Conservation (phyloP, 2,113 vertebrate species). For the Ammospiza nelsoni region DNA sequence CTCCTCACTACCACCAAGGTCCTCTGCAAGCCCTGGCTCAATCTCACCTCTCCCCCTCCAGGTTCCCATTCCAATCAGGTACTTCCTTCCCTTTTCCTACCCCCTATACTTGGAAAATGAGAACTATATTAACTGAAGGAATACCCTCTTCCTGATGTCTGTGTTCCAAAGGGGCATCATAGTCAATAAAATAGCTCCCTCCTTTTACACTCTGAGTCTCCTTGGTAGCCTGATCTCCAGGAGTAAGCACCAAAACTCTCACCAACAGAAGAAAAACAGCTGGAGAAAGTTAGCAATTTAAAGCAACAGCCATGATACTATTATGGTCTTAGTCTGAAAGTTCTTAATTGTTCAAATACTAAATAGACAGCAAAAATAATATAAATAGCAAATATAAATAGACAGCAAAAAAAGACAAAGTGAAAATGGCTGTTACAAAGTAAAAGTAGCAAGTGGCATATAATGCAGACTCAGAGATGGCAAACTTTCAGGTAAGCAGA, state of each 20-base stretch:
- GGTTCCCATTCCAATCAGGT: not conserved
- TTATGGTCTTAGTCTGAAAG: not conserved
- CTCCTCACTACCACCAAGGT: not conserved
- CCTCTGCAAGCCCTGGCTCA: not conserved
- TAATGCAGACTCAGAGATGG: not conserved
- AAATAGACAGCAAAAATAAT: not conserved
- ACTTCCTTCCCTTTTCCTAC: not conserved
- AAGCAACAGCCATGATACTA: not conserved
- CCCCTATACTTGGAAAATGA: not conserved
- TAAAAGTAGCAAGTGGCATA: not conserved
- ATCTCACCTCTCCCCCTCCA: not conserved
- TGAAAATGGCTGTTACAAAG: not conserved
- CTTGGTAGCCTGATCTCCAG: not conserved
- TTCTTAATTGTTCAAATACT: not conserved
- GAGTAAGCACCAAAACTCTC: not conserved
- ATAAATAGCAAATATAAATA: not conserved
- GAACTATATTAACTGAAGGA: not conserved
- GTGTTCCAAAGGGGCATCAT: not conserved
- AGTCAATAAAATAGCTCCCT: not conserved
- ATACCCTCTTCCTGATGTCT: not conserved
- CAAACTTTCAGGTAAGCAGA: constrained; percentile 50
- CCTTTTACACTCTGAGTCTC: not conserved
- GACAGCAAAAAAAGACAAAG: not conserved
- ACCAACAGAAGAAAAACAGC: not conserved
- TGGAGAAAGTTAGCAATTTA: not conserved